phyloP scores from a whole-genome alignment of 23 tunicate species.

The Aplidium turbinatum region DNA sequence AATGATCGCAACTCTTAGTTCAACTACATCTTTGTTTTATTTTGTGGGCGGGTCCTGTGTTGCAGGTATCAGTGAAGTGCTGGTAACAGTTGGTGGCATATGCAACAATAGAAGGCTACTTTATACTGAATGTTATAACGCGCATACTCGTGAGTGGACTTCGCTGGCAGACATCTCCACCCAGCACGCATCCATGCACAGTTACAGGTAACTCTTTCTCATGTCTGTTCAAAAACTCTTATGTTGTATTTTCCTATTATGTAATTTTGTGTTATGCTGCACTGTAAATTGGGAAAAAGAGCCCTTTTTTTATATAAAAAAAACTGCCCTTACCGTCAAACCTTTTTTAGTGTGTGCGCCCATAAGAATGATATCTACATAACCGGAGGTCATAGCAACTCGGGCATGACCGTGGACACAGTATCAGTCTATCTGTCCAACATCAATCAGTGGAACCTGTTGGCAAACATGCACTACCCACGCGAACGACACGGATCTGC shows the following conservation, averaged over 20 bases:
- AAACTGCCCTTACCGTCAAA: not conserved
- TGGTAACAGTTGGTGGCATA: constrained; percentile 92
- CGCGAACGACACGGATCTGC: constrained; percentile 97
- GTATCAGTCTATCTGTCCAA: constrained; percentile 81
- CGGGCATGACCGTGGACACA: constrained; percentile 74
- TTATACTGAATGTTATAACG: constrained; percentile 84
- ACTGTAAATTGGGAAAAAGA: too few species aligned
- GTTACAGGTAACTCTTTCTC: constrained; percentile 62
- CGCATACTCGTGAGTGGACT: constrained; percentile 58
- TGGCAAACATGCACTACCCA: constrained; percentile 71
- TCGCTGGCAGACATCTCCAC: constrained; percentile 75
- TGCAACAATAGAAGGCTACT: constrained; percentile 78
- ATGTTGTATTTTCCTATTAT: too few species aligned
- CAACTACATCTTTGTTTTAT: too few species aligned
- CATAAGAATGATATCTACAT: constrained; percentile 88
- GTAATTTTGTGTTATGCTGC: too few species aligned
- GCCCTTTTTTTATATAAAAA: too few species aligned
- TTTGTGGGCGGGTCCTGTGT: too few species aligned
- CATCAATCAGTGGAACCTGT: constrained; percentile 80
- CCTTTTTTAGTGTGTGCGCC: constrained; percentile 71
- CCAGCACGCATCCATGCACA: constrained; percentile 75
- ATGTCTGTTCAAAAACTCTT: too few species aligned
- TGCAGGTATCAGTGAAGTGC: constrained; percentile 75
- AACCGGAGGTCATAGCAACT: constrained; percentile 94
- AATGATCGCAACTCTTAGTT: too few species aligned